Evolutionary conservation across 2,797 vertebrate genomes (phyloP), one percentile per base, ranked within the genome.

Genomic region (Linurgus olivaceus): DNA sequence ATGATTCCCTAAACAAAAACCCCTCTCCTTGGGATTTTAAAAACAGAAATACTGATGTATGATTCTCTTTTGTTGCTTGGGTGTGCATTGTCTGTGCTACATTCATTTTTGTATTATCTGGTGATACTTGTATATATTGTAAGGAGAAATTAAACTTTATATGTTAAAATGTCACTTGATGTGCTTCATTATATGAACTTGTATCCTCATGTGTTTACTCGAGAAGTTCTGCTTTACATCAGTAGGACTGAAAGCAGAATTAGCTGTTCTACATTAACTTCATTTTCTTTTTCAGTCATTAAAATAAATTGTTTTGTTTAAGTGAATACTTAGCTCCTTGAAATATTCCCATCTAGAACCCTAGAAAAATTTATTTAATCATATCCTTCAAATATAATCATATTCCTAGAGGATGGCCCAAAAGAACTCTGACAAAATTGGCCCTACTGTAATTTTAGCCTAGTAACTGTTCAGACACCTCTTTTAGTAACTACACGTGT

Each of bases 101-200:
- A 42, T 38, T 63, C 1, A 10, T 40, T 77, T 91, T 70, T 95
- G 81, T 94, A 80, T 82, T 81, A 85, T 37, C 51, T 89, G 83
- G 37, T 81, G 35, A 63, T 86, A 67, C 9, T 48, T 90, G 91
- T 93, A 82, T 92, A 84, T 94, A 82, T 66, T 91, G 70, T 83
- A 81, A 94, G 88, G 86, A 67, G 42, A 91, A 94, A 96, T 71
- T 93, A 96, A 92, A 97, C 55, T 88, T 90, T 2, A 0, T 31
- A 38, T 66, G 35, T 71, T 76, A 76, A 86, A 93, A 88, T 66
- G 37, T 58, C 70, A 67, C 35, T 89, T 79, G 73, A 90, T 89
- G 74, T 89, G 54, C 35, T 90, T 95, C 68, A 38, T 90, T 94
- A 33, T 40, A 37, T 45, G 42, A 83, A 61, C 42, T 52, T 38